Evolutionary conservation across 2,888 invertebrate genomes (phyloP), one percentile per base, ranked within the genome.

Genomic region (Scotopteryx bipunctaria): DNA sequence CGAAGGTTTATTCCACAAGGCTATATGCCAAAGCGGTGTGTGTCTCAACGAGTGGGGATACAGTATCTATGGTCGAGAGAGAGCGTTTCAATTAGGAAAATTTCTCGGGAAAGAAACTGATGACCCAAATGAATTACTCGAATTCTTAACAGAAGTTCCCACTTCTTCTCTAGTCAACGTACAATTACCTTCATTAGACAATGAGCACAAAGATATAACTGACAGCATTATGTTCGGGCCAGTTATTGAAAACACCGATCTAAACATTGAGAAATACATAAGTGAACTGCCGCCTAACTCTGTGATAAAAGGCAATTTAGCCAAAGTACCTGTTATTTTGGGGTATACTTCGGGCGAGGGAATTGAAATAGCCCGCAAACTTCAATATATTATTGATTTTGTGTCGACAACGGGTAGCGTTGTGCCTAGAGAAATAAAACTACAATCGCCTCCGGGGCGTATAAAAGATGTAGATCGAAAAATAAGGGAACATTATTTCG

Each of bases 21-120:
- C 88, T 0, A 90, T 91, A 46, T 88, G 90, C 57, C 91, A 91
- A 73, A 91, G 91, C 51, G 91, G 91, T 17, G 82, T 87, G 0
- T 85, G 87, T 52, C 71, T 90, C 4, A 83, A 81, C 55, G 88
- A 89, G 53, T 91, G 91, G 91, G 72, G 79, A 49, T 83, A 81
- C 64, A 81, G 77, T 48, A 54, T 81, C 13, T 79, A 88, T 55
- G 80, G 75, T 0, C 72, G 73, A 9, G 67, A 81, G 64, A 74
- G 87, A 49, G 89, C 89, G 8, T 82, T 89, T 55, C 87, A 88
- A 69, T 68, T 91, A 5, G 91, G 84, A 5, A 82, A 82, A 67
- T 54, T 75, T 27, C 65, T 91, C 8, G 89, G 90, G 0, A 82
- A 77, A 55, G 78, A 88, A 8, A 88, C 88, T 0, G 72, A 86